Conservation (phyloP, 2,888 invertebrate genomes). For the Pristionchus japonicus region DNA sequence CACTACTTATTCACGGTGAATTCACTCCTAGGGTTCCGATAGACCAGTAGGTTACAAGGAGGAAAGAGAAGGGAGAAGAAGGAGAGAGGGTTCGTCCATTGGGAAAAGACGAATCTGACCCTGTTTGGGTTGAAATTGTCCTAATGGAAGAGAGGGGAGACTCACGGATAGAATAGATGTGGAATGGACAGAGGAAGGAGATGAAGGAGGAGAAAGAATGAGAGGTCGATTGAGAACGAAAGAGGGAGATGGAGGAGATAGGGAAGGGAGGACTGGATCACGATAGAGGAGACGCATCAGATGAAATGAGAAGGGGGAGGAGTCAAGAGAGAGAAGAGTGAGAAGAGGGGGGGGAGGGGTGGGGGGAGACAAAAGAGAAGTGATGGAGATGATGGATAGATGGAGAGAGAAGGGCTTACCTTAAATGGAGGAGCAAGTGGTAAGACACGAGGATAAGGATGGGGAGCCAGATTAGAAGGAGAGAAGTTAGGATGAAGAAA, state of each 20-base stretch:
- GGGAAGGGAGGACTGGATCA: background rate
- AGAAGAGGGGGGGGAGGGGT: background rate
- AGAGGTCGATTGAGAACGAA: background rate
- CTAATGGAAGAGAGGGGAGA: constrained; percentile 1
- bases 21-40: background rate
- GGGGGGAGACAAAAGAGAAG: background rate
- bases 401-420: constrained; percentile 8
- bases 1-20: constrained; percentile 22
- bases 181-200: constrained; percentile 9
- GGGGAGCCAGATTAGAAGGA: constrained; percentile 33
- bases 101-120: constrained; percentile 22
- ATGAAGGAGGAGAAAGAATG: background rate
- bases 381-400: background rate
- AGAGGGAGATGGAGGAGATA: background rate
- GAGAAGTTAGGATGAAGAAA: background rate
- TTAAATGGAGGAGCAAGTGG: constrained; percentile 38
- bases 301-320: constrained; percentile 15
- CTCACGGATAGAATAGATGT: constrained; percentile 27
- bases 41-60: background rate
- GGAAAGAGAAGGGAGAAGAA: background rate
- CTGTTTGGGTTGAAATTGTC: constrained; percentile 5
- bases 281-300: background rate
- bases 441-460: background rate
- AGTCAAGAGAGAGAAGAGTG: background rate
- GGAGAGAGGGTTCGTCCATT: background rate